Percentiles rank a stretch among this genome's conserved stretches.
Evolutionary conservation across 1,140 invertebrate species (phyloP).

Genomic region (Pseudomyrmex flavicornis): DNA sequence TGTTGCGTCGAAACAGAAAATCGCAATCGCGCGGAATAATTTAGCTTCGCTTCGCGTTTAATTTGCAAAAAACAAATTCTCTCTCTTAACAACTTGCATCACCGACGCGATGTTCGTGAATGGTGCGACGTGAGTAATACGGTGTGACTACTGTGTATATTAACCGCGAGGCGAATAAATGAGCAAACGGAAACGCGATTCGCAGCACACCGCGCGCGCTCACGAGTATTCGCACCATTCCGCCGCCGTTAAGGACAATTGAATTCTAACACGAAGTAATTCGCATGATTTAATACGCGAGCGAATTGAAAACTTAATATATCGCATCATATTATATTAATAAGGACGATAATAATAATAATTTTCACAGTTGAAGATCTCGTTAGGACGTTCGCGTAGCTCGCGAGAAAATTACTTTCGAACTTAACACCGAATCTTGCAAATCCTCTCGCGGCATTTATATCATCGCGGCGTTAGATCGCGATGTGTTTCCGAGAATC

Average conservation of each 20-base stretch:
- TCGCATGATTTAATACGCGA: constrained; percentile 10
- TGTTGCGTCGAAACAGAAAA: constrained; percentile 33
- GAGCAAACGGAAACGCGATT: constrained; percentile 32
- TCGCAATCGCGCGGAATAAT: constrained; percentile 22
- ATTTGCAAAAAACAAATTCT: neutral
- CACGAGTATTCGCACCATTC: constrained; percentile 1
- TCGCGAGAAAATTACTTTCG: too few relatives aligned
- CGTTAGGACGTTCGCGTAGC: too few relatives aligned
- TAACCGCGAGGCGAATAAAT: constrained; percentile 32
- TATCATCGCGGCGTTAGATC: neutral
- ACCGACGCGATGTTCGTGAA: constrained; percentile 53
- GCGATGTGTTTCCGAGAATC: constrained; percentile 44
- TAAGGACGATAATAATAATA: neutral
- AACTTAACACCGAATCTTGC: neutral
- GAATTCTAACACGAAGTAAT: constrained; percentile 9
- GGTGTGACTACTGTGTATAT: constrained; percentile 4
- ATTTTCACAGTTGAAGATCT: too few relatives aligned
- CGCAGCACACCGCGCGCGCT: neutral
- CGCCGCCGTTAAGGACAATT: neutral
- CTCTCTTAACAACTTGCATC: constrained; percentile 67
- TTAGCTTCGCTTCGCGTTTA: constrained; percentile 5
- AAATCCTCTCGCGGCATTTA: constrained; percentile 4
- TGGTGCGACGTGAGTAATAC: constrained; percentile 8
- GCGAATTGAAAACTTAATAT: neutral
- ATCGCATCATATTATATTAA: neutral